Evolutionary conservation across 1,140 invertebrate genomes (phyloP).

Genomic region (Philotrypesis tridentata): DNA sequence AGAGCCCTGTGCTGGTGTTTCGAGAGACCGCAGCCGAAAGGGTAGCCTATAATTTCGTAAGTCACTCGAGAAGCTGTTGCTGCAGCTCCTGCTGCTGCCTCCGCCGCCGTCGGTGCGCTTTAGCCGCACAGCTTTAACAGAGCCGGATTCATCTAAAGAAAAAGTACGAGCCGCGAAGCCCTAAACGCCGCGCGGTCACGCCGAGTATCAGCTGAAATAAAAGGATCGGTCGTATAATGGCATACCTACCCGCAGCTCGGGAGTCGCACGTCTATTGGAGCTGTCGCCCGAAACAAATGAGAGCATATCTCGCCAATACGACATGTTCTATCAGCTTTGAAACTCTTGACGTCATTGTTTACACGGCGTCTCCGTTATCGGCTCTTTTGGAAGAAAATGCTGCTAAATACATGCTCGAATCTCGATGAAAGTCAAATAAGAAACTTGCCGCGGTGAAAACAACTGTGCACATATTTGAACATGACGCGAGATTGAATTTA

Average conservation of each 20-base stretch:
- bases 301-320: neutral
- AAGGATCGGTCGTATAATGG: neutral
- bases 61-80: constrained; percentile 13
- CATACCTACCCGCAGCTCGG: neutral
- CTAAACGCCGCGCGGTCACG: neutral
- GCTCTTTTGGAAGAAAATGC: neutral
- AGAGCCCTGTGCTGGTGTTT: neutral
- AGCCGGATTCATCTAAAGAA: neutral
- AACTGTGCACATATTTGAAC: neutral
- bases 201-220: neutral
- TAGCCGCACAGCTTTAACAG: neutral
- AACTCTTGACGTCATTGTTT: neutral
- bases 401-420: neutral
- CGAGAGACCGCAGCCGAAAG: constrained; percentile 30
- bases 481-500: neutral
- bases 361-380: neutral
- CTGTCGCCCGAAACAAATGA: neutral
- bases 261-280: neutral
- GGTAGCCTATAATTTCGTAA: constrained; percentile 45
- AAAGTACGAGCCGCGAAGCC: neutral
- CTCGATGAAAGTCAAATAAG: neutral
- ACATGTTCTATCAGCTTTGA: neutral
- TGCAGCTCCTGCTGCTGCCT: neutral
- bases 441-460: neutral
- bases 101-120: constrained; percentile 7